phyloP scores from a whole-genome alignment of 30 jellyfish, hydroid and myxozoan genomes.

The Chironex yamaguchii region DNA sequence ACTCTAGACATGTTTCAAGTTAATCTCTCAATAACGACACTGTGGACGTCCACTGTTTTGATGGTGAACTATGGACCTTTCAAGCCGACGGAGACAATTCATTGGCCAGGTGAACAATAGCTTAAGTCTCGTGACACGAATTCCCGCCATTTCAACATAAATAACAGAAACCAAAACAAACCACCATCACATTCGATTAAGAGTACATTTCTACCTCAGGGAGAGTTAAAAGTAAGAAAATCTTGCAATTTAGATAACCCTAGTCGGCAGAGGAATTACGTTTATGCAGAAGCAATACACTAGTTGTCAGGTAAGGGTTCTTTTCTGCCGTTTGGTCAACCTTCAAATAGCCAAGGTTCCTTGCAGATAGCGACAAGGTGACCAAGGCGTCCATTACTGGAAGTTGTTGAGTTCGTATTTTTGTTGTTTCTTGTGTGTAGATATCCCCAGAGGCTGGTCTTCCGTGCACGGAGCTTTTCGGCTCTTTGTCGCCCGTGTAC shows the following conservation, averaged over 20 bases:
- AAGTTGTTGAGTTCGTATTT: no score
- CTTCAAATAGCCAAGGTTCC: no score
- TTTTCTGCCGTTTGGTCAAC: no score
- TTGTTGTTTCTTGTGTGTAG: no score
- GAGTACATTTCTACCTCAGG: no score
- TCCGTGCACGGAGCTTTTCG: slow-evolving; percentile 83
- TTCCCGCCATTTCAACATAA: slow-evolving; percentile 91
- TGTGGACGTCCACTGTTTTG: background rate
- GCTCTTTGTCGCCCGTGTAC: slow-evolving; percentile 86
- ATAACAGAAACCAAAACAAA: slow-evolving; percentile 82
- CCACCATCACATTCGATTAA: background rate
- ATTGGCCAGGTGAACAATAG: slow-evolving; percentile 6
- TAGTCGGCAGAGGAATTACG: background rate
- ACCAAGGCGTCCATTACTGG: no score
- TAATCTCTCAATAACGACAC: no score
- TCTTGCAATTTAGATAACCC: no score
- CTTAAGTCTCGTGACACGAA: slow-evolving; percentile 78
- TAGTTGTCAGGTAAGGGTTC: background rate
- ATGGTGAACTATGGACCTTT: background rate
- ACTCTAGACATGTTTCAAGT: no score
- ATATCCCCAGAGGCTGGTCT: slow-evolving; percentile 76
- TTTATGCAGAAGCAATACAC: background rate
- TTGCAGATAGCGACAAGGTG: no score
- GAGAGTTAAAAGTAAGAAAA: no score
- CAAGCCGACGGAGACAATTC: background rate